These are phyloP conservation scores for Coremacera marginata DNA, from an alignment of 2,888 invertebrate genomes.

Conservation along the genomic window DNA sequence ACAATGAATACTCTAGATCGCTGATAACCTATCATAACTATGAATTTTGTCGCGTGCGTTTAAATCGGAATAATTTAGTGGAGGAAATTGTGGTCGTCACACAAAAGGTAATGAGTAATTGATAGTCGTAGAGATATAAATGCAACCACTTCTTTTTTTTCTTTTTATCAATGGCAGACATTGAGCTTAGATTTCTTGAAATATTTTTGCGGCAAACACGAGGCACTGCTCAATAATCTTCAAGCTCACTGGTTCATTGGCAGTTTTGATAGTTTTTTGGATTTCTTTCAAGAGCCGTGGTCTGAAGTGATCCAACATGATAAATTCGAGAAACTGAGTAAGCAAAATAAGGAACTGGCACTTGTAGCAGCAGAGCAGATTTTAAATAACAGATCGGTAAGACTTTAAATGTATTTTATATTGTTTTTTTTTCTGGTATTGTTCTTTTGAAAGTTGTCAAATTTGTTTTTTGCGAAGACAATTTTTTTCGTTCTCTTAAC, in stretches of 20 bases:
- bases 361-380: constrained; percentile 33
- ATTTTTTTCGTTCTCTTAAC: no score
- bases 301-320: constrained; percentile 61
- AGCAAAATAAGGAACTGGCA: constrained; percentile 39
- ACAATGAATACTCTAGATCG: constrained; percentile 46
- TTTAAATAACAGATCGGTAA: constrained; percentile 35
- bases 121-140: no score
- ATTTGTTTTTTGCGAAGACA: no score
- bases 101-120: constrained; percentile 47
- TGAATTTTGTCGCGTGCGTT: constrained; percentile 58
- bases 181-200: constrained; percentile 54
- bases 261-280: constrained; percentile 54
- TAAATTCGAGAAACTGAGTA: constrained; percentile 53
- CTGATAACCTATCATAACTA: constrained; percentile 54
- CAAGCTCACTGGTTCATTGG: constrained; percentile 48
- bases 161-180: constrained; percentile 37
- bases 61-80: constrained; percentile 52
- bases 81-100: constrained; percentile 59
- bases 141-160: not conserved
- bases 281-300: constrained; percentile 57
- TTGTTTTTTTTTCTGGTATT: no score
- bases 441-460: no score
- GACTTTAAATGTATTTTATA: not conserved
- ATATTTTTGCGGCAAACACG: constrained; percentile 59
- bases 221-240: constrained; percentile 58